Percentiles rank a stretch among this genome's conserved stretches.
Evolutionary conservation across 2,888 invertebrate species (phyloP).

Genomic region (Cephus spinipes): DNA sequence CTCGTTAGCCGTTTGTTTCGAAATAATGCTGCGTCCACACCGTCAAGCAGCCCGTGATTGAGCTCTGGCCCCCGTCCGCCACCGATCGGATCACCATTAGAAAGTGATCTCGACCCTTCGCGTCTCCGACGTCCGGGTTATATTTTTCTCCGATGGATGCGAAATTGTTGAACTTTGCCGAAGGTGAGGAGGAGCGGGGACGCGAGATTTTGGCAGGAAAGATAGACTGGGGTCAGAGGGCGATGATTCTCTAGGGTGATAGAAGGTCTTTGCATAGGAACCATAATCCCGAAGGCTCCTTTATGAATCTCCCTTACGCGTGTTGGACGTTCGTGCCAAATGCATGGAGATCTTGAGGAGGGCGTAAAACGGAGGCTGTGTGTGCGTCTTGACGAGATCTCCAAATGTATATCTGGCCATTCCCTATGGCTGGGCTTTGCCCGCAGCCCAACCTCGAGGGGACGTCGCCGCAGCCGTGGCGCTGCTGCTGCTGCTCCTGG

Average conservation of each 20-base stretch:
- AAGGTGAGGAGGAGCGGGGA: not conserved
- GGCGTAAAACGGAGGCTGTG: not conserved
- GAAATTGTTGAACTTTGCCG: not conserved
- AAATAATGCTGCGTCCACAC: slow-evolving; percentile 48
- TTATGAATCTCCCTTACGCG: slow-evolving; percentile 36
- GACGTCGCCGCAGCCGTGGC: not conserved
- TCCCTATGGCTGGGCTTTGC: slow-evolving; percentile 12
- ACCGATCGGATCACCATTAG: not conserved
- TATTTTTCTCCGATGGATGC: not conserved
- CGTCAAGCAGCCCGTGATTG: slow-evolving; percentile 25
- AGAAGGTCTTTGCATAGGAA: slow-evolving; percentile 29
- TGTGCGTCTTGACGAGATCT: slow-evolving; percentile 7
- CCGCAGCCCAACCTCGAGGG: not conserved
- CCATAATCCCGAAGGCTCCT: slow-evolving; percentile 29
- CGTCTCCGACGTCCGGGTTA: not conserved
- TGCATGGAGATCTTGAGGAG: slow-evolving; percentile 36
- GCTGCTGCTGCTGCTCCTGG: not conserved
- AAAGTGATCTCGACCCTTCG: not conserved
- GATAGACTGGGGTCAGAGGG: not conserved
- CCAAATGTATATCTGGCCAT: slow-evolving; percentile 5
- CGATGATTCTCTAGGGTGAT: not conserved
- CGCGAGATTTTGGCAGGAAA: not conserved
- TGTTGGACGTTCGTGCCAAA: not conserved
- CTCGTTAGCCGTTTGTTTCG: slow-evolving; percentile 62
- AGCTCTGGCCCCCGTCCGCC: not conserved